Percentiles rank a stretch among this genome's conserved stretches.
These are phyloP conservation scores for Cepaea nemoralis DNA, from an alignment of 1,140 invertebrate genomes.

Conservation along the genomic window DNA sequence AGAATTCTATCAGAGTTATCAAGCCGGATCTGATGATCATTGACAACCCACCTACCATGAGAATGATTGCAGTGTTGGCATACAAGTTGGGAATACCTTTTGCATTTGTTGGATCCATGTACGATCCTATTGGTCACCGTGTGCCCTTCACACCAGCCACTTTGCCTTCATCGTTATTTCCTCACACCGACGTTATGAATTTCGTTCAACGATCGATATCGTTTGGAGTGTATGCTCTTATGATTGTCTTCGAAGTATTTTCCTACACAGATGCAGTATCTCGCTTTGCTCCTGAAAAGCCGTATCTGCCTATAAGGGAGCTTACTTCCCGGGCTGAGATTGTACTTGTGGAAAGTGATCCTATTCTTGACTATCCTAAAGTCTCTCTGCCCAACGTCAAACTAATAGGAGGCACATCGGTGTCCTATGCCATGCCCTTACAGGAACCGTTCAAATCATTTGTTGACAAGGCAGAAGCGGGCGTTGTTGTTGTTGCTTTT, in stretches of 20 bases:
- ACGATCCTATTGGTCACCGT: background rate
- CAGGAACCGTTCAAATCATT: slow-evolving; percentile 35
- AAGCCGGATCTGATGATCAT: slow-evolving; percentile 38
- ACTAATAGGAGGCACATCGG: slow-evolving; percentile 49
- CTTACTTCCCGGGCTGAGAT: slow-evolving; percentile 33
- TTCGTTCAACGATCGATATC: slow-evolving; percentile 25
- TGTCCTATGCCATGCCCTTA: slow-evolving; percentile 35
- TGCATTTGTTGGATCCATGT: slow-evolving; percentile 33
- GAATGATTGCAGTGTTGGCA: slow-evolving; percentile 34
- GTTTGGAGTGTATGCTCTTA: background rate
- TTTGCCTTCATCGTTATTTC: slow-evolving; percentile 16
- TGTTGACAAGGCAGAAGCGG: slow-evolving; percentile 28
- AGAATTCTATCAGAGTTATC: background rate
- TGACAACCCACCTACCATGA: slow-evolving; percentile 29
- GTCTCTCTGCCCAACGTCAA: slow-evolving; percentile 51
- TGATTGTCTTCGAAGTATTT: background rate
- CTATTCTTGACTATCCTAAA: slow-evolving; percentile 48
- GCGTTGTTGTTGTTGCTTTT: slow-evolving; percentile 51
- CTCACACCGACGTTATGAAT: slow-evolving; percentile 32
- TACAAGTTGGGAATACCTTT: slow-evolving; percentile 46
- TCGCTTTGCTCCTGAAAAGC: slow-evolving; percentile 31
- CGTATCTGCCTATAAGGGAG: slow-evolving; percentile 14
- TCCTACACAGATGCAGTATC: background rate
- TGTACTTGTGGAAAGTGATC: slow-evolving; percentile 48
- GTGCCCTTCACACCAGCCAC: slow-evolving; percentile 29